Evolutionary conservation across 2,113 vertebrate genomes (phyloP), one percentile per base, ranked within the genome.

Genomic region (Ictalurus furcatus): DNA sequence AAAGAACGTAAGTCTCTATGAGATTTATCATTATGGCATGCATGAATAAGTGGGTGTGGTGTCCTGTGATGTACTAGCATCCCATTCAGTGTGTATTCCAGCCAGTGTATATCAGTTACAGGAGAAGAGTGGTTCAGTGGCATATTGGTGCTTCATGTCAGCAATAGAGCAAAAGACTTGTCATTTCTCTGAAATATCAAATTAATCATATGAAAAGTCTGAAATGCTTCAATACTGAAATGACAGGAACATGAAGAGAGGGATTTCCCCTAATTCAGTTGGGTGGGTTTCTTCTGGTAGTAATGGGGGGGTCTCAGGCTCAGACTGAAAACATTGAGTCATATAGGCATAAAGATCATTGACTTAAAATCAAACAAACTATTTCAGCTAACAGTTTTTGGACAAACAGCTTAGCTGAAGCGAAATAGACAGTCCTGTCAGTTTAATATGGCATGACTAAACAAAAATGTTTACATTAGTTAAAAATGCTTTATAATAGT

Each of bases 211-310:
- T 86, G 40, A 91, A 78, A 52, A 63, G 86, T 88, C 52, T 87
- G 58, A 16, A 85, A 88, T 93, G 91, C 89, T 81, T 23, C 69
- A 86, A 85, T 73, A 87, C 79, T 84, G 71, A 88, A 85, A 88
- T 91, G 79, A 88, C 79, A 86, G 40, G 73, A 87, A 88, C 76
- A 85, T 19, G 71, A n/a, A 11, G 37, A 19, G 6, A 52, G 89
- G 78, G 73, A 76, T 74, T 78, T 82, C 89, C 90, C 87, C 78
- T 21, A 78, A 44, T 52, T 56, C 6, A 78, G 76, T n/a, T 40
- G 34, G 90, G 90, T 91, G 90, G 90, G 90, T 88, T 89, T 89
- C 58, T 23, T 61, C n/a, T 40, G 69, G 40, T 80, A 90, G 83
- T 80, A 65, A 81, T 67, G 63, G 79, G 87, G 81, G 81, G 90